Conservation (phyloP, 1,140 invertebrate species). For the Drosophila albomicans region DNA sequence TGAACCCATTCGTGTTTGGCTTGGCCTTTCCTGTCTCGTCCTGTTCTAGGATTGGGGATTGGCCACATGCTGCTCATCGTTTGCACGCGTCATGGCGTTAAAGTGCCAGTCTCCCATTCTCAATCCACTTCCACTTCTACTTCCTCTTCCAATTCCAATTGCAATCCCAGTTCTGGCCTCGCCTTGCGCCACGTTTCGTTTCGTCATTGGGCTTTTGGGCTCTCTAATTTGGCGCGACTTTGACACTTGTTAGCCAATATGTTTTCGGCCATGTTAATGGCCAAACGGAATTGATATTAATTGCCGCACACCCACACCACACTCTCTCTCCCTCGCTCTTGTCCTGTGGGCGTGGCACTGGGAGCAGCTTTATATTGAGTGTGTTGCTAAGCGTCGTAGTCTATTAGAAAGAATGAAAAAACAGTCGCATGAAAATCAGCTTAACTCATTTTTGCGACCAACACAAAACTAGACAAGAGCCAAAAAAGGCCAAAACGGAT, state of each 20-base stretch:
- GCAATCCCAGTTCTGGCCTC: slow-evolving; percentile 52
- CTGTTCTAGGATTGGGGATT: slow-evolving; percentile 45
- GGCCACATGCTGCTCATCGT: slow-evolving; percentile 73
- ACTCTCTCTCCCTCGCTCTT: background rate
- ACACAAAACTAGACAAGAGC: slow-evolving; percentile 7
- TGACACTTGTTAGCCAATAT: slow-evolving; percentile 83
- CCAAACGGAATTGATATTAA: slow-evolving; percentile 80
- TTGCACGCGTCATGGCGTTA: slow-evolving; percentile 52
- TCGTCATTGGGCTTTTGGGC: slow-evolving; percentile 63
- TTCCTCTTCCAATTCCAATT: slow-evolving; percentile 26
- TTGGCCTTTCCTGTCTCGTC: slow-evolving; percentile 9
- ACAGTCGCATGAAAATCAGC: slow-evolving; percentile 68
- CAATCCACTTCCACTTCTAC: slow-evolving; percentile 18
- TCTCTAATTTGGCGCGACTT: slow-evolving; percentile 80
- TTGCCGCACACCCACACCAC: slow-evolving; percentile 52
- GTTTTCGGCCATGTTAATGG: slow-evolving; percentile 78
- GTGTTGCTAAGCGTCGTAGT: slow-evolving; percentile 42
- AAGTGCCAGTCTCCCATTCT: slow-evolving; percentile 26
- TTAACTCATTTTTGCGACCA: slow-evolving; percentile 63
- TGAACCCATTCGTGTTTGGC: slow-evolving; percentile 54
- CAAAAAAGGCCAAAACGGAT: slow-evolving; percentile 31
- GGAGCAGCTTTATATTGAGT: background rate
- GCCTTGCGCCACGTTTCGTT: slow-evolving; percentile 38
- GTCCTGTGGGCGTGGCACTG: slow-evolving; percentile 47
- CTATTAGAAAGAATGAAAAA: slow-evolving; percentile 46